Conservation (phyloP, 2,888 invertebrate genomes). For the Boloria euphrosyne region DNA sequence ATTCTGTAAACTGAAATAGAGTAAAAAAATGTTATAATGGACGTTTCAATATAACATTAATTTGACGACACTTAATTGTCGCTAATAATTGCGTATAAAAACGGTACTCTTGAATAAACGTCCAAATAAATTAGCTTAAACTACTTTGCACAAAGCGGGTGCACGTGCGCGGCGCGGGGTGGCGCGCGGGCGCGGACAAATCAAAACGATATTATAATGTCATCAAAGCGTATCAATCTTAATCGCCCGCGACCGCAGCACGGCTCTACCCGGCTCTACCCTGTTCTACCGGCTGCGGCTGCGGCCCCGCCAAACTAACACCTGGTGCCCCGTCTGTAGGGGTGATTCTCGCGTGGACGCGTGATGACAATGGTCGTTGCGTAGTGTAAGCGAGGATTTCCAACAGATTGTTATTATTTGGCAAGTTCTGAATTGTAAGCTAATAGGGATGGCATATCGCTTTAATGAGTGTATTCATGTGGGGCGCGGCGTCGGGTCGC, state of each 20-base stretch:
- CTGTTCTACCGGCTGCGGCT: not conserved
- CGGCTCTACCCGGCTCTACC: slow-evolving; percentile 17
- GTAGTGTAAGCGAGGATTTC: slow-evolving; percentile 24
- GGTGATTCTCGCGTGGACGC: not conserved
- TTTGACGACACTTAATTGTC: not conserved
- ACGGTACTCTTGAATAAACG: slow-evolving; percentile 37
- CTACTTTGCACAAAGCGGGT: slow-evolving; percentile 45
- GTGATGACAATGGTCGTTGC: not conserved
- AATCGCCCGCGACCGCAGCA: slow-evolving; percentile 62
- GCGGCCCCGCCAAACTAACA: not conserved
- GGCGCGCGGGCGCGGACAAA: slow-evolving; percentile 49
- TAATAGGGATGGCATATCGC: slow-evolving; percentile 55
- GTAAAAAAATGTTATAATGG: slow-evolving; percentile 1
- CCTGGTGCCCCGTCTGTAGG: not conserved
- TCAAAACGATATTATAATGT: slow-evolving; percentile 66
- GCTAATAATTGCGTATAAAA: slow-evolving; percentile 22
- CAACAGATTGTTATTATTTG: slow-evolving; percentile 38
- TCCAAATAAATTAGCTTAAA: slow-evolving; percentile 40
- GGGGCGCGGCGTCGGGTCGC: too few relatives aligned
- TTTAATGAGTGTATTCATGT: slow-evolving; percentile 55
- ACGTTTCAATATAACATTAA: not conserved
- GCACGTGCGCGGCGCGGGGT: slow-evolving; percentile 46
- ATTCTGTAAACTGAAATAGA: too few relatives aligned
- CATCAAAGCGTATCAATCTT: slow-evolving; percentile 70
- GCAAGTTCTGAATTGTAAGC: slow-evolving; percentile 31